phyloP scores from a whole-genome alignment of 2,888 invertebrate species.

The Coecobrya sp. region DNA sequence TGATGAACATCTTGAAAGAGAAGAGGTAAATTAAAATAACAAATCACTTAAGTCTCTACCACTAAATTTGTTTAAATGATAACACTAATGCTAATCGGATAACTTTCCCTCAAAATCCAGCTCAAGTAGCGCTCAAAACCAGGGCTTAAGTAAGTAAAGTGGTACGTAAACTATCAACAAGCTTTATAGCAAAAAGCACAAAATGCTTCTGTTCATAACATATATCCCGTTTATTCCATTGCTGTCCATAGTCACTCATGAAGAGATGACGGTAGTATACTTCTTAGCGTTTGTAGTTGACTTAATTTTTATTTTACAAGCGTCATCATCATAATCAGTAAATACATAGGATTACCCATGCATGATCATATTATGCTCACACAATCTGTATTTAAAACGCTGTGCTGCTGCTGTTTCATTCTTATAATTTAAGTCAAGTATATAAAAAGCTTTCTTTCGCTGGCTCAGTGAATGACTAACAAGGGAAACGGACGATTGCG shows the following conservation, averaged over 20 bases:
- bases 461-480: background rate
- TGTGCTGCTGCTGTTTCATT: conserved; percentile 17
- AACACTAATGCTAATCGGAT: conserved; percentile 83
- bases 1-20: conserved; percentile 58
- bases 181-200: conserved; percentile 23
- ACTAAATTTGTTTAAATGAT: conserved; percentile 81
- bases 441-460: conserved; percentile 4
- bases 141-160: conserved; percentile 57
- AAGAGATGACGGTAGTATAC: conserved; percentile 1
- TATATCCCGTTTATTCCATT: conserved; percentile 10
- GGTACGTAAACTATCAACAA: conserved; percentile 23
- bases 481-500: conserved; percentile 60
- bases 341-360: conserved; percentile 70
- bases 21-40: conserved; percentile 80
- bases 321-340: conserved; percentile 70
- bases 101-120: conserved; percentile 80
- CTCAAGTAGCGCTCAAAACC: conserved; percentile 72
- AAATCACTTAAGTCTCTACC: conserved; percentile 74
- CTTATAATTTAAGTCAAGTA: background rate
- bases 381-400: conserved; percentile 46
- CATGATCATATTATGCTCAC: conserved; percentile 64
- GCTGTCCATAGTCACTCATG: background rate
- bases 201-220: conserved; percentile 7
- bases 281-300: conserved; percentile 42
- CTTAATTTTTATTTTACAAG: conserved; percentile 82